Evolutionary conservation across 1,140 invertebrate species (phyloP), one percentile per base, ranked within the genome.

Genomic region (Halyomorpha halys): DNA sequence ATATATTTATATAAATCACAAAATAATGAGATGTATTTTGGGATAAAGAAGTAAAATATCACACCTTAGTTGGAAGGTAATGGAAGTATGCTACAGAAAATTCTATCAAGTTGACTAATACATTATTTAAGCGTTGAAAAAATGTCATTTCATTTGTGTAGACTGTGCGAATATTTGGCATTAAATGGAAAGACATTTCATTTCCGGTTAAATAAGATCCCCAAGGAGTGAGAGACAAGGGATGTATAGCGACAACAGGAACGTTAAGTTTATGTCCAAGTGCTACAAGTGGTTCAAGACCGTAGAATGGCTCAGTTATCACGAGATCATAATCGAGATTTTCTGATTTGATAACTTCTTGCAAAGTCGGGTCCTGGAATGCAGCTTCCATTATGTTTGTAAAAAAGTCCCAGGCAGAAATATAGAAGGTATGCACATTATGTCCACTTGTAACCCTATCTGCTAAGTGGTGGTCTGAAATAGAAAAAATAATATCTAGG

Each of bases 91-190:
- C 34, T 3, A 44, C 11, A 21, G 13, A 4, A 18, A 65, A 21
- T 62, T 65, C 44, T 11, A 59, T 19, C 14, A 53, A 13, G 15
- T 9, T 44, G 18, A 27, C 45, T n/a, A 61, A n/a, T 49, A 62
- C 54, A 68, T 86, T 86, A 0, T 73, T 68, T 0, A 82, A 21
- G 34, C 85, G 74, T 47, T 82, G 73, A 13, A 76, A 66, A 67
- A 84, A 81, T 34, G 70, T 74, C 75, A 85, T 81, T 8, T 76
- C 74, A 47, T 76, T 78, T 21, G 72, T 69, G 39, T 77, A 77
- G 2, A 73, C 72, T 13, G 77, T 64, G 8, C 81, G 77, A 44
- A 77, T 71, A 65, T 74, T 73, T 0, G 84, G 81, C 0, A 85
- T 74, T 67, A 82, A 83, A 15, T 64, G 30, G 13, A 51, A 54